A percentile compares a stretch with the other conserved stretches of the same genome.
Evolutionary conservation across 2,888 invertebrate genomes (phyloP).

Genomic region (Euplagia quadripunctaria): DNA sequence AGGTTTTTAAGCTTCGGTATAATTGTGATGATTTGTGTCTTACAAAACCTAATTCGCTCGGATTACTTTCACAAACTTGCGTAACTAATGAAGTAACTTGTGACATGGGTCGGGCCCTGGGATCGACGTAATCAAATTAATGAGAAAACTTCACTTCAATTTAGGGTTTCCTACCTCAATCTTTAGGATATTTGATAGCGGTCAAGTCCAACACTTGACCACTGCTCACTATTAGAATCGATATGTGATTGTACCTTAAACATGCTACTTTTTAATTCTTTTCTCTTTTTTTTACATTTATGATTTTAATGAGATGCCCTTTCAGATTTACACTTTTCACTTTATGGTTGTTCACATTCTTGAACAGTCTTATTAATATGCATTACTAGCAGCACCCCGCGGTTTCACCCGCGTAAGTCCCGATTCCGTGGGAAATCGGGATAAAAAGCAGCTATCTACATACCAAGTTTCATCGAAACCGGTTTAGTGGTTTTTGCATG

Average conservation of each 20-base stretch:
- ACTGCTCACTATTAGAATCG: slow-evolving; percentile 61
- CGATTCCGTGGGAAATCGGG: too few relatives aligned
- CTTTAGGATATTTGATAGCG: slow-evolving; percentile 82
- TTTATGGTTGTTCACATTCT: not conserved
- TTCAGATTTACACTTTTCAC: not conserved
- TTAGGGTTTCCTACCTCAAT: slow-evolving; percentile 84
- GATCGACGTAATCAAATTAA: slow-evolving; percentile 87
- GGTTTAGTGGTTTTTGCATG: too few relatives aligned
- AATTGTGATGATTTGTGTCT: slow-evolving; percentile 80
- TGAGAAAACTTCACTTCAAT: slow-evolving; percentile 87
- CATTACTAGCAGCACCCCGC: too few relatives aligned
- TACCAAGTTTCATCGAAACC: too few relatives aligned
- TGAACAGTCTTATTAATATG: too few relatives aligned
- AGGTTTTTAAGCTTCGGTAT: slow-evolving; percentile 46
- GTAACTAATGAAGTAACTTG: slow-evolving; percentile 87
- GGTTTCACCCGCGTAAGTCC: too few relatives aligned
- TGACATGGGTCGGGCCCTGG: slow-evolving; percentile 85
- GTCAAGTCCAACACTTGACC: slow-evolving; percentile 72
- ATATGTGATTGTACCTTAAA: slow-evolving; percentile 61
- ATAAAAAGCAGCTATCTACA: too few relatives aligned
- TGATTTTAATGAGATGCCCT: not conserved
- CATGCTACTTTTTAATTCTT: slow-evolving; percentile 9
- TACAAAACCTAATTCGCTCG: slow-evolving; percentile 82
- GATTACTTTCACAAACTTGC: slow-evolving; percentile 85
- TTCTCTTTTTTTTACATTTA: not conserved